Base-by-base conservation (phyloP, 2,888 invertebrate species). In the Oeneis ivallda region DNA sequence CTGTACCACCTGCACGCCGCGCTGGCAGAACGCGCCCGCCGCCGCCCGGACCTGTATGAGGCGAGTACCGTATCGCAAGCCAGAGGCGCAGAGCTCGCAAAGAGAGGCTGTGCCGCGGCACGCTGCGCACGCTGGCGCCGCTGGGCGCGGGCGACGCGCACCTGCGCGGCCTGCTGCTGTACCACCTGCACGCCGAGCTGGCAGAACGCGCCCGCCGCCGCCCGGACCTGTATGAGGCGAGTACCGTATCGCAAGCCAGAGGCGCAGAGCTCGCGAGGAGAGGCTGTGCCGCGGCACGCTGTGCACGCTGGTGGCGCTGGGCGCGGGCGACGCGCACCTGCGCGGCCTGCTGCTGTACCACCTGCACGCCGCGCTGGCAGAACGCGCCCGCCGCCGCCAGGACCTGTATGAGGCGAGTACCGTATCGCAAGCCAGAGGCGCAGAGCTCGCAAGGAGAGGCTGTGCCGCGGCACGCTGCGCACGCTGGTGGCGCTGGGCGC, bases 211-310 rank as follows among this genome's bases (percentile, higher is more conserved):
- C 91, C 75, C 81, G 92, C 72, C 89, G 92, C 74, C 77, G 66
- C 63, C 89, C 89, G 68, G 84, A 84, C 79, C 86, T 84, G 71
- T 90, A 85, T 87, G 89, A 90, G 81, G 89, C 87, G 69, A 47
- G 10, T 26, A 5, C 26, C 26, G n/a, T 26, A 26, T 26, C 26
- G 2, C 26, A 26, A n/a, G n/a, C n/a, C n/a, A n/a, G n/a, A n/a
- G 75, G 77, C 84, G 68, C 79, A 93, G 78, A 95, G n/a, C n/a
- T n/a, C n/a, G n/a, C n/a, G n/a, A 95, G 83, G 93, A 93, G 82
- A 85, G 80, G 74, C 93, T 93, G 73, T 95, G 94, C 85, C 86
- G 92, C 67, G 93, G 94, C 81, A 85, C 94, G 74, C 84, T 95
- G 78, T 81, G 86, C 72, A 83, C 93, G 73, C 78, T 94, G 77